A percentile compares a stretch with the other conserved stretches of the same genome.
These are phyloP conservation scores for Synergus umbraculus DNA, from an alignment of 2,888 invertebrate species.

Conservation along the genomic window DNA sequence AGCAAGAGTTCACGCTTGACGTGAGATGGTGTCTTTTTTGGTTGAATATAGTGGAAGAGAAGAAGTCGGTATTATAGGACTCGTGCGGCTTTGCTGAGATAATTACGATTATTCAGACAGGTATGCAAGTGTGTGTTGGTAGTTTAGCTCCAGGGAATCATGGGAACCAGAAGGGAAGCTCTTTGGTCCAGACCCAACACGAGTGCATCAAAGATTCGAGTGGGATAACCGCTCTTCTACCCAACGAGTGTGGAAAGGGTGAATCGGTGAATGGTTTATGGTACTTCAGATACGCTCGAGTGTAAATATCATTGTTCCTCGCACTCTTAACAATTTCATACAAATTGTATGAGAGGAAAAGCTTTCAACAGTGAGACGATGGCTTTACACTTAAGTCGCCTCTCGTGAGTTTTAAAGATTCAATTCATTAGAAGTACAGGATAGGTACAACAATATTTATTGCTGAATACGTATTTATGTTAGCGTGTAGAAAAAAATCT, in stretches of 20 bases:
- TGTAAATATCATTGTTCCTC: constrained; percentile 56
- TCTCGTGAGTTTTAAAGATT: not conserved
- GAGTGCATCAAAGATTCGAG: constrained; percentile 50
- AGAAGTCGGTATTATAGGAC: constrained; percentile 54
- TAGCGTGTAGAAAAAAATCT: no score
- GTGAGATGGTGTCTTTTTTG: constrained; percentile 53
- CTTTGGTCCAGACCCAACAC: constrained; percentile 42
- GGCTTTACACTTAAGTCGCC: constrained; percentile 40
- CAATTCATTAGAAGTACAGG: no score
- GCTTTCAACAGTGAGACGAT: constrained; percentile 28
- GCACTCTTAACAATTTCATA: constrained; percentile 51
- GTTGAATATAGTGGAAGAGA: constrained; percentile 49
- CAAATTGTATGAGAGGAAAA: constrained; percentile 51
- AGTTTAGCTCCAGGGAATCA: constrained; percentile 55
- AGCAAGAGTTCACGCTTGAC: constrained; percentile 54
- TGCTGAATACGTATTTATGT: no score
- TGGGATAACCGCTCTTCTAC: constrained; percentile 53
- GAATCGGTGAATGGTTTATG: constrained; percentile 48
- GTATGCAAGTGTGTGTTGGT: constrained; percentile 56
- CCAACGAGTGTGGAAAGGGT: constrained; percentile 42
- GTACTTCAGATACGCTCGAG: constrained; percentile 46
- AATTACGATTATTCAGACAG: constrained; percentile 59
- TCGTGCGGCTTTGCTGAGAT: constrained; percentile 58
- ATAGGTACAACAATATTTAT: no score
- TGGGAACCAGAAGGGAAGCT: constrained; percentile 53